A percentile compares a stretch with the other conserved stretches of the same genome.
Evolutionary conservation across 2,797 vertebrate species (phyloP).

Genomic region (Sebastes taczanowskii): DNA sequence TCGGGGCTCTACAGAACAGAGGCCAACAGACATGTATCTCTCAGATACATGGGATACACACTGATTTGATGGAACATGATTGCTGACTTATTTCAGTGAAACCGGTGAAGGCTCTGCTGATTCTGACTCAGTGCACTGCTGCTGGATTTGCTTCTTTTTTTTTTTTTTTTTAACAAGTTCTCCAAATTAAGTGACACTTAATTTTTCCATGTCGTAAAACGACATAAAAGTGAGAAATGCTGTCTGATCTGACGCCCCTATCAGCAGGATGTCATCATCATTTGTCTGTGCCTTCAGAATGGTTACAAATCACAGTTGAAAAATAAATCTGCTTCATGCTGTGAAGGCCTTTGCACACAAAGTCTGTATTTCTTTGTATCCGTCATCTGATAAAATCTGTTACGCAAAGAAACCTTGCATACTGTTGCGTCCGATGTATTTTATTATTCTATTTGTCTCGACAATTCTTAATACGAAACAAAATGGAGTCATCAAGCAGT

Average conservation of each 20-base stretch:
- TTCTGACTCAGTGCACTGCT: not conserved
- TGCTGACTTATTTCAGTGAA: not conserved
- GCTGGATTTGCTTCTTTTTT: not conserved
- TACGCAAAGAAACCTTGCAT: not conserved
- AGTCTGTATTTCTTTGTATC: not conserved
- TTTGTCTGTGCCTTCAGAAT: not conserved
- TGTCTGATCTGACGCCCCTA: not conserved
- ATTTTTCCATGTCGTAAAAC: not conserved
- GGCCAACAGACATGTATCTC: constrained; percentile 7
- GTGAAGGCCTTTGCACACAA: not conserved
- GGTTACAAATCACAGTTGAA: not conserved
- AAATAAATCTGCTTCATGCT: not conserved
- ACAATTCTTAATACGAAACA: not conserved
- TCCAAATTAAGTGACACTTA: not conserved
- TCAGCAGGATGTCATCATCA: not conserved
- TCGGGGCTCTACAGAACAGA: not conserved
- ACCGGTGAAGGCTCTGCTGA: not conserved
- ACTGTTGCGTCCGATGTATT: not conserved
- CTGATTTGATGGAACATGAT: constrained; percentile 1
- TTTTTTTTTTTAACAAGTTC: not conserved
- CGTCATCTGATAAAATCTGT: no score
- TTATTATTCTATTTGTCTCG: not conserved
- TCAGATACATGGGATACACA: not conserved
- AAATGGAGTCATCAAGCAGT: not conserved
- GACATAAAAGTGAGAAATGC: not conserved